These are phyloP conservation scores for Dyspetes luteomarginatus DNA, from an alignment of 2,888 invertebrate genomes.

Conservation along the genomic window DNA sequence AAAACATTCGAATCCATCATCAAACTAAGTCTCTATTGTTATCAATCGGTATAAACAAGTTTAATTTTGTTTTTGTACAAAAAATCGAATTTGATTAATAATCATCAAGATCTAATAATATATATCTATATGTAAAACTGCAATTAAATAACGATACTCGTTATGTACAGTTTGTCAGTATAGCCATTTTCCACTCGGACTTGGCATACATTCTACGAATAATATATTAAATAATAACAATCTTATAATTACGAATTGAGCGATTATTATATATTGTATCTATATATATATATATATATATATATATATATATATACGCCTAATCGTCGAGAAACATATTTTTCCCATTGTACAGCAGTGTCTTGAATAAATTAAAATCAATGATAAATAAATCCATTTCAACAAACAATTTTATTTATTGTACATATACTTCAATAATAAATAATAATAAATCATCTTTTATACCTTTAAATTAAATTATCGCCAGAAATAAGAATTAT, in stretches of 20 bases:
- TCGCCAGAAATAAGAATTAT: no score
- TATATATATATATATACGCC: conserved; percentile 58
- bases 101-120: conserved; percentile 37
- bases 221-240: conserved; percentile 24
- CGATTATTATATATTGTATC: conserved; percentile 52
- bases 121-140: conserved; percentile 42
- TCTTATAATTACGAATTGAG: conserved; percentile 57
- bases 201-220: conserved; percentile 38
- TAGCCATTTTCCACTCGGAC: conserved; percentile 50
- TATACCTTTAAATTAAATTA: no score
- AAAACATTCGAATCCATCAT: no score
- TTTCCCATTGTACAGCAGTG: conserved; percentile 64
- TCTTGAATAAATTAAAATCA: conserved; percentile 52
- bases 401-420: conserved; percentile 7
- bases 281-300: no score
- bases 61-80: neutral
- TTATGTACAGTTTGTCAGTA: conserved; percentile 45
- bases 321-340: conserved; percentile 60
- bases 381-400: conserved; percentile 56
- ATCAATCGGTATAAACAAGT: neutral
- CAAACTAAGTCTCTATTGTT: neutral
- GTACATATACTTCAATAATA: neutral
- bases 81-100: neutral
- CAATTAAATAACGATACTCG: conserved; percentile 43
- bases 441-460: no score